Conservation (phyloP, 2,888 invertebrate species). For the Temnothorax rugatulus region DNA sequence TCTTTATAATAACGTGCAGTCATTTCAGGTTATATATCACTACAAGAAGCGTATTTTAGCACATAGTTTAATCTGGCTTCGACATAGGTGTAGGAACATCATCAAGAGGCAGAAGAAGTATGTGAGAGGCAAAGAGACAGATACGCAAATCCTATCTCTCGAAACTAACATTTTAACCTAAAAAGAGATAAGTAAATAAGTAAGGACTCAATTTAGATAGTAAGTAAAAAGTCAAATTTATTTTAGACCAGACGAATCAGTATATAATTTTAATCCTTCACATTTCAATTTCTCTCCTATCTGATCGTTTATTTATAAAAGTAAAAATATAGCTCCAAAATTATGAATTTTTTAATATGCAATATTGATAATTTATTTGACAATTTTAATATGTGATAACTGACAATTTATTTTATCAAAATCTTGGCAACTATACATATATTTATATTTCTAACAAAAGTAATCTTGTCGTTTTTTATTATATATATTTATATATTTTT, state of each 20-base stretch:
- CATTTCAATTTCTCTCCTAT: neutral
- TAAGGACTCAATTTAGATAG: neutral
- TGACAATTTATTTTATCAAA: neutral
- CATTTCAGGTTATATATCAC: neutral
- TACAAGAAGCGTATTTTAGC: neutral
- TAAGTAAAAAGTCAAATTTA: neutral
- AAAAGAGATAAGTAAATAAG: neutral
- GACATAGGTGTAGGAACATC: neutral
- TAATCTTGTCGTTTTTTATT: neutral
- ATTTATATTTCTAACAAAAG: neutral
- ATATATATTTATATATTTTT: neutral
- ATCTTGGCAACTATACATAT: neutral
- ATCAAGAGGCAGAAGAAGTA: neutral
- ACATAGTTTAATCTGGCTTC: neutral
- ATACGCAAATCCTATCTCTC: neutral
- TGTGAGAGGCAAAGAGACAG: neutral
- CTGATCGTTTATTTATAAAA: neutral
- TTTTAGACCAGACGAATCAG: neutral
- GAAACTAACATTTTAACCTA: neutral
- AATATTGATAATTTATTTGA: neutral
- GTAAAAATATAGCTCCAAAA: neutral
- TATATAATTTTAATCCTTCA: neutral
- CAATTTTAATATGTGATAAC: neutral
- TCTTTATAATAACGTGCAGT: neutral
- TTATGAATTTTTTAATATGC: conserved; percentile 1